phyloP scores from a whole-genome alignment of 2,797 vertebrate species.

The Xenopus petersii region DNA sequence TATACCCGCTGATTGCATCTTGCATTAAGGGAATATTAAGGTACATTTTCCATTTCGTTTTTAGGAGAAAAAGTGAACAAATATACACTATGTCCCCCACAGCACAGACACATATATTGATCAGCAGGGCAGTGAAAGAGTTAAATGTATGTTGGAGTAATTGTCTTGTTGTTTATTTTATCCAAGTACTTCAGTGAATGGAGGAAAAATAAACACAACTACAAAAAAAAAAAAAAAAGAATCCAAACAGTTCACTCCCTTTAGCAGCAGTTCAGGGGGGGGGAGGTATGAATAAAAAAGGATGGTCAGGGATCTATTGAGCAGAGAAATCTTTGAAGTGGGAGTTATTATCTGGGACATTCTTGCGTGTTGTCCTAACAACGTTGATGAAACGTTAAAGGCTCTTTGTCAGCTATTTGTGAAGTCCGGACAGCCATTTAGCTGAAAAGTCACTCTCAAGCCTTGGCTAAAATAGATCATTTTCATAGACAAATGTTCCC shows the following conservation, averaged over 20 bases:
- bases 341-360: slow-evolving; percentile 93
- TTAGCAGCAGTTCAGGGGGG: slow-evolving; percentile 82
- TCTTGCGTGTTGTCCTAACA: slow-evolving; percentile 93
- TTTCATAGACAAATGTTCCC: slow-evolving; percentile 10
- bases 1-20: no score
- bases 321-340: slow-evolving; percentile 87
- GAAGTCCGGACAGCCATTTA: slow-evolving; percentile 81
- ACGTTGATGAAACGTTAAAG: slow-evolving; percentile 95
- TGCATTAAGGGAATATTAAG: no score
- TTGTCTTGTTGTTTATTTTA: slow-evolving; percentile 88
- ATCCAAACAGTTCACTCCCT: slow-evolving; percentile 73
- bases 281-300: slow-evolving; percentile 73
- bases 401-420: slow-evolving; percentile 93
- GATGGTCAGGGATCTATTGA: slow-evolving; percentile 93
- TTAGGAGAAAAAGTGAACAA: no score
- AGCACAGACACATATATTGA: no score
- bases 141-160: slow-evolving; percentile 83
- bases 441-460: slow-evolving; percentile 64
- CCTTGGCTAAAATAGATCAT: slow-evolving; percentile 51
- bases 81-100: no score
- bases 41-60: no score
- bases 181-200: slow-evolving; percentile 79
- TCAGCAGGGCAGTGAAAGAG: neutral
- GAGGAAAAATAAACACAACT: slow-evolving; percentile 81
- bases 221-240: slow-evolving; percentile 62